Conservation (phyloP, 2,113 vertebrate species). For the Polyodon spathula region DNA sequence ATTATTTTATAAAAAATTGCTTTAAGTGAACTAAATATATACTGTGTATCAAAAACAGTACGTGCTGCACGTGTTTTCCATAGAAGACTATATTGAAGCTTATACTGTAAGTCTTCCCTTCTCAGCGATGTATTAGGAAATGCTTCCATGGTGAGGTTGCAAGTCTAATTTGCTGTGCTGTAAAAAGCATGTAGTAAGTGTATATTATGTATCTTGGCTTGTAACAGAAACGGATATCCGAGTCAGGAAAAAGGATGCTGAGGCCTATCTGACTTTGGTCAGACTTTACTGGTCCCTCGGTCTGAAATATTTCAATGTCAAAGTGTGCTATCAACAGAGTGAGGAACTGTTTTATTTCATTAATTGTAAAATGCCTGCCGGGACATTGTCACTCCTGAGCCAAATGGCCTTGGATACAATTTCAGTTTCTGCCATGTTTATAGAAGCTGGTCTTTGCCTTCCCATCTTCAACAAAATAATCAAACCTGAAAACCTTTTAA, state of each 20-base stretch:
- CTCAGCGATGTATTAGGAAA: too few species aligned
- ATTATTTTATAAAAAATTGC: too few species aligned
- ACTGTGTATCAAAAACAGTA: too few species aligned
- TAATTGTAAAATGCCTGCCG: constrained; percentile 73
- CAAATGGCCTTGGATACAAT: constrained; percentile 78
- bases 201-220: constrained; percentile 28
- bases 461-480: constrained; percentile 73
- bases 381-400: constrained; percentile 79
- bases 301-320: constrained; percentile 61
- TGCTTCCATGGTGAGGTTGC: too few species aligned
- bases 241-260: constrained; percentile 64
- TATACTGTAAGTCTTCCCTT: too few species aligned
- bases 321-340: constrained; percentile 62
- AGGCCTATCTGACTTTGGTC: constrained; percentile 59
- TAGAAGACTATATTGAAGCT: too few species aligned
- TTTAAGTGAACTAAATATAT: too few species aligned
- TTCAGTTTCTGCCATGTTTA: constrained; percentile 73
- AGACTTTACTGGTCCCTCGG: constrained; percentile 35
- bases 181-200: constrained; percentile 22
- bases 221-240: constrained; percentile 68
- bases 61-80: too few species aligned
- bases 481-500: constrained; percentile 68
- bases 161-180: constrained; percentile 37
- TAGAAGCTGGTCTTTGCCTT: constrained; percentile 73
- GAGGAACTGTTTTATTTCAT: constrained; percentile 80